Conservation (phyloP, 2,113 vertebrate species). For the Xenotilapia flavipinnis region DNA sequence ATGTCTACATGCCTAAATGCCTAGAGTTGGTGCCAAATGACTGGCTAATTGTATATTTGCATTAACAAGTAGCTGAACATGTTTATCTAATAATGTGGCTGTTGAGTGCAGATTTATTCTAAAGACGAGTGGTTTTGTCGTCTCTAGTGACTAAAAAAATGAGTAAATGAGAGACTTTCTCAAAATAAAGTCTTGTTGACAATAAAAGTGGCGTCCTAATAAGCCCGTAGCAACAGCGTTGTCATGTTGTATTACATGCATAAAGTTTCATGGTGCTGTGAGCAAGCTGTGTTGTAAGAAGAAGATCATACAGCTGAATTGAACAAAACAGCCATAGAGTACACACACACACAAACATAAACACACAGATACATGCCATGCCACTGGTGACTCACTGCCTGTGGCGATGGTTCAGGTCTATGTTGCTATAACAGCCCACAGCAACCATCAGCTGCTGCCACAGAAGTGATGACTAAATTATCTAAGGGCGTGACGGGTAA, state of each 20-base stretch:
- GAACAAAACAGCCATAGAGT: not conserved
- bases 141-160: not conserved
- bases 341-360: not conserved
- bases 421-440: conserved; percentile 27
- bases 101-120: not conserved
- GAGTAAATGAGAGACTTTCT: not conserved
- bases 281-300: not conserved
- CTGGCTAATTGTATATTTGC: not conserved
- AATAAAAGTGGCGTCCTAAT: not conserved
- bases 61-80: not conserved
- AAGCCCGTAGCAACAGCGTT: not conserved
- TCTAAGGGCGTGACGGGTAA: conserved; percentile 16
- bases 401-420: not conserved
- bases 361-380: not conserved
- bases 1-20: not conserved
- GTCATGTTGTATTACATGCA: not conserved
- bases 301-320: not conserved
- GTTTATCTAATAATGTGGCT: not conserved
- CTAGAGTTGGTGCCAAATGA: not conserved
- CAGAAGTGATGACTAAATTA: conserved; percentile 27
- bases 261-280: not conserved
- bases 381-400: conserved; percentile 30
- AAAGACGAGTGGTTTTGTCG: not conserved
- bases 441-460: conserved; percentile 44
- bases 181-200: not conserved